Conservation (phyloP, 1,140 invertebrate species). For the Chrysoperla carnea region DNA sequence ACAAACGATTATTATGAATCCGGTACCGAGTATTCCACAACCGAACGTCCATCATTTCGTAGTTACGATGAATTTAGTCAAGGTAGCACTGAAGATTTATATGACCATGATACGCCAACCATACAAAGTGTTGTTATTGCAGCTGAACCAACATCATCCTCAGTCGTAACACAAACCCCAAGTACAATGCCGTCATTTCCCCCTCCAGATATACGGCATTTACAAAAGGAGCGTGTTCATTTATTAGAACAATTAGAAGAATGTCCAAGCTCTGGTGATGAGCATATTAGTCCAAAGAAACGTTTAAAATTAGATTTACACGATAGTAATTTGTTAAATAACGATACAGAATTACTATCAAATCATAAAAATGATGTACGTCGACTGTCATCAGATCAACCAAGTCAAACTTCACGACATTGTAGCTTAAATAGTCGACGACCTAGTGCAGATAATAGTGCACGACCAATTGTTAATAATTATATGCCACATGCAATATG, state of each 20-base stretch:
- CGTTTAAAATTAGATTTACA: slow-evolving; percentile 36
- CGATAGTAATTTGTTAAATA: slow-evolving; percentile 22
- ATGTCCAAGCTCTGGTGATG: slow-evolving; percentile 51
- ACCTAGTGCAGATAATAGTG: background rate
- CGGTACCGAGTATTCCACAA: slow-evolving; percentile 17
- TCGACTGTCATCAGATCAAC: background rate
- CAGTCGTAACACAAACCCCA: slow-evolving; percentile 9
- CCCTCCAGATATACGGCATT: slow-evolving; percentile 40
- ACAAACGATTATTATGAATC: slow-evolving; percentile 17
- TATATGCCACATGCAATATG: slow-evolving; percentile 16
- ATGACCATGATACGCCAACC: slow-evolving; percentile 23
- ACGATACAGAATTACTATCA: background rate
- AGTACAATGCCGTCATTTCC: slow-evolving; percentile 15
- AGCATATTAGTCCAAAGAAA: slow-evolving; percentile 42
- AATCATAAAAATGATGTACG: background rate
- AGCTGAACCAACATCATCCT: slow-evolving; percentile 16
- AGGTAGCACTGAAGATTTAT: slow-evolving; percentile 37
- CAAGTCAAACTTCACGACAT: background rate
- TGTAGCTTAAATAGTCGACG: background rate
- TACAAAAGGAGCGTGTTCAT: slow-evolving; percentile 51
- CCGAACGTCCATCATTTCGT: slow-evolving; percentile 26
- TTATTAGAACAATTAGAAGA: slow-evolving; percentile 53
- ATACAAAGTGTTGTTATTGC: slow-evolving; percentile 21
- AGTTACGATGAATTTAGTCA: slow-evolving; percentile 45
- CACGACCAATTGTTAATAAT: background rate